A percentile compares a stretch with the other conserved stretches of the same genome.
Evolutionary conservation across 2,797 vertebrate species (phyloP).

Genomic region (Siniperca scherzeri): DNA sequence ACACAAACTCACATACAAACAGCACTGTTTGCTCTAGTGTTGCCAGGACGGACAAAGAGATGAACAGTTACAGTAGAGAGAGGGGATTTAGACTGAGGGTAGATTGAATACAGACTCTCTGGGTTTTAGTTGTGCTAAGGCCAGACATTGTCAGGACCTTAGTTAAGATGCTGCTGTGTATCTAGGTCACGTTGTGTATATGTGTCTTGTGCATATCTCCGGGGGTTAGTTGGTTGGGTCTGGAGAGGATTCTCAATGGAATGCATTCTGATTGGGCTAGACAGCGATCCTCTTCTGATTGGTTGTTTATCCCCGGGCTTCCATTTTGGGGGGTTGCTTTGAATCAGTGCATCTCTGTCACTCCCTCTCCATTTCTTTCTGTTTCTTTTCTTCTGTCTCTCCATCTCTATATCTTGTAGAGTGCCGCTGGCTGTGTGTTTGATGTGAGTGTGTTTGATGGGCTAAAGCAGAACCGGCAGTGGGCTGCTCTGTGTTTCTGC

Average conservation of each 20-base stretch:
- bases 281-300: constrained; percentile 68
- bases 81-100: constrained; percentile 13
- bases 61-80: constrained; percentile 32
- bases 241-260: constrained; percentile 74
- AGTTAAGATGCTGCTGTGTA: constrained; percentile 59
- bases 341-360: constrained; percentile 63
- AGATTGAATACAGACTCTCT: constrained; percentile 66
- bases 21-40: constrained; percentile 11
- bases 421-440: constrained; percentile 73
- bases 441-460: constrained; percentile 78
- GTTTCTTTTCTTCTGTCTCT: constrained; percentile 56
- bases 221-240: constrained; percentile 52
- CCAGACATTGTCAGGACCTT: constrained; percentile 56
- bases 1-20: constrained; percentile 5
- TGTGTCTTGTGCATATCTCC: constrained; percentile 57
- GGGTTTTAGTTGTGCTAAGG: constrained; percentile 44
- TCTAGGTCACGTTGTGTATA: constrained; percentile 60
- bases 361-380: constrained; percentile 49
- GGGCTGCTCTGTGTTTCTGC: constrained; percentile 62
- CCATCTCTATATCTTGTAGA: constrained; percentile 58
- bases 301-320: constrained; percentile 72
- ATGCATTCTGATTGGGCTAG: constrained; percentile 75
- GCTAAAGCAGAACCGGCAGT: constrained; percentile 79
- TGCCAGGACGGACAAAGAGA: constrained; percentile 27
- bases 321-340: constrained; percentile 68